Conservation (phyloP, 2,888 invertebrate species). For the Selenia dentaria region DNA sequence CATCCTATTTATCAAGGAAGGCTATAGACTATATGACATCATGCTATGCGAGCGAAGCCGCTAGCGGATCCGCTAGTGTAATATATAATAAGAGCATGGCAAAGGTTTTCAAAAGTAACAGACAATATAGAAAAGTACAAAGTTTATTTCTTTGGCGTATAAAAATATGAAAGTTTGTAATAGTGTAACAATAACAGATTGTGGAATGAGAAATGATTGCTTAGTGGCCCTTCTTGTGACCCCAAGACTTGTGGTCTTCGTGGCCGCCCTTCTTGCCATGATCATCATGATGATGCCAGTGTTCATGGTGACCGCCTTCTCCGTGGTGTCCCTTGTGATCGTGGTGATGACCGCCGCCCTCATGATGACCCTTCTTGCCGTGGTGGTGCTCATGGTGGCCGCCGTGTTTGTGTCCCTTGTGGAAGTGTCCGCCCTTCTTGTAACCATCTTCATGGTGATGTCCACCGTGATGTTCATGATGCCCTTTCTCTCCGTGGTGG, state of each 20-base stretch:
- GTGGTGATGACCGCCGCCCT: slow-evolving; percentile 90
- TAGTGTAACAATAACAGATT: slow-evolving; percentile 7
- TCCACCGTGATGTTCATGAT: slow-evolving; percentile 90
- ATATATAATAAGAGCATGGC: too few relatives aligned
- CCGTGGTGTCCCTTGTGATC: slow-evolving; percentile 91
- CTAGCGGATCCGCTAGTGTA: too few relatives aligned
- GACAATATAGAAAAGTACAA: slow-evolving; percentile 13
- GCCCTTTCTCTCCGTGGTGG: slow-evolving; percentile 90
- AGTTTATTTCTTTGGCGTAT: slow-evolving; percentile 23
- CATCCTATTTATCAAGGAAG: too few relatives aligned
- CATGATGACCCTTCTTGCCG: slow-evolving; percentile 90
- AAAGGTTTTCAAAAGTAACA: too few relatives aligned
- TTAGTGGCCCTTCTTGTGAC: slow-evolving; percentile 80
- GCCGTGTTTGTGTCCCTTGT: slow-evolving; percentile 90
- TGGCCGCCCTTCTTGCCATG: slow-evolving; percentile 91
- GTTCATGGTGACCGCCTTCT: slow-evolving; percentile 90
- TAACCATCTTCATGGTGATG: slow-evolving; percentile 90
- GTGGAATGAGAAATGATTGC: slow-evolving; percentile 20
- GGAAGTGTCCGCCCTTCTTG: slow-evolving; percentile 91
- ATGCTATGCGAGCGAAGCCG: too few relatives aligned
- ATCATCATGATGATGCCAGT: slow-evolving; percentile 87
- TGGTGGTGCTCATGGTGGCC: slow-evolving; percentile 90
- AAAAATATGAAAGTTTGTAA: slow-evolving; percentile 10
- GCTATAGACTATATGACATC: too few relatives aligned
- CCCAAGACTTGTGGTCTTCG: slow-evolving; percentile 91